A percentile compares a stretch with the other conserved stretches of the same genome.
Evolutionary conservation across 2,888 invertebrate genomes (phyloP).

Genomic region (Agrotis ipsilon): DNA sequence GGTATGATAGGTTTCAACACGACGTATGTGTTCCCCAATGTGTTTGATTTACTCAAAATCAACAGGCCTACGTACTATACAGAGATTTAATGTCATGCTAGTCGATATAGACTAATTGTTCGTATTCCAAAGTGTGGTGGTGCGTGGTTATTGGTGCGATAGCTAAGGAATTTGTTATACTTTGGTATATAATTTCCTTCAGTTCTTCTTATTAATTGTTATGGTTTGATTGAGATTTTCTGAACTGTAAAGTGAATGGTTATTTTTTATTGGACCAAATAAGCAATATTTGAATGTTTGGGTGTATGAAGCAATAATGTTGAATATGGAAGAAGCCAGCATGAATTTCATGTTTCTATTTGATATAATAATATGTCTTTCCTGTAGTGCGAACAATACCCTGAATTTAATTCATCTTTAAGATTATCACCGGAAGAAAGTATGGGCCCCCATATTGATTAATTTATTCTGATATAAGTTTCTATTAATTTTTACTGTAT

Average conservation of each 20-base stretch:
- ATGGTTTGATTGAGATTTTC: background rate
- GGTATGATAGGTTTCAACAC: slow-evolving; percentile 95
- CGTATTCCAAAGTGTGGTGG: slow-evolving; percentile 13
- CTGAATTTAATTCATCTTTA: background rate
- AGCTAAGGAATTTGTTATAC: slow-evolving; percentile 11
- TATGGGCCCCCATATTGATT: background rate
- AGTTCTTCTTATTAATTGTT: background rate
- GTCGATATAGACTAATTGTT: slow-evolving; percentile 40
- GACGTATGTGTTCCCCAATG: slow-evolving; percentile 94
- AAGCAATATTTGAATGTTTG: slow-evolving; percentile 6
- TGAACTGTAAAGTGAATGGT: background rate
- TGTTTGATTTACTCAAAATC: slow-evolving; percentile 94
- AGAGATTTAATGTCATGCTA: slow-evolving; percentile 92
- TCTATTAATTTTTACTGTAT: slow-evolving; percentile 23
- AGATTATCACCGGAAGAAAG: slow-evolving; percentile 5
- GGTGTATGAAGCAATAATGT: background rate
- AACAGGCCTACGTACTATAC: slow-evolving; percentile 96
- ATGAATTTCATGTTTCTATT: slow-evolving; percentile 42
- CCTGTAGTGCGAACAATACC: background rate
- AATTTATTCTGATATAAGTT: slow-evolving; percentile 4
- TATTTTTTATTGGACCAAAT: background rate
- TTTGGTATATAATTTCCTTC: background rate
- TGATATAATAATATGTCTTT: slow-evolving; percentile 18
- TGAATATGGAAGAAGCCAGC: background rate
- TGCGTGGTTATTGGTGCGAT: slow-evolving; percentile 13